These are phyloP conservation scores for Hydropsyche tenuis DNA, from an alignment of 1,140 invertebrate genomes.

Conservation along the genomic window DNA sequence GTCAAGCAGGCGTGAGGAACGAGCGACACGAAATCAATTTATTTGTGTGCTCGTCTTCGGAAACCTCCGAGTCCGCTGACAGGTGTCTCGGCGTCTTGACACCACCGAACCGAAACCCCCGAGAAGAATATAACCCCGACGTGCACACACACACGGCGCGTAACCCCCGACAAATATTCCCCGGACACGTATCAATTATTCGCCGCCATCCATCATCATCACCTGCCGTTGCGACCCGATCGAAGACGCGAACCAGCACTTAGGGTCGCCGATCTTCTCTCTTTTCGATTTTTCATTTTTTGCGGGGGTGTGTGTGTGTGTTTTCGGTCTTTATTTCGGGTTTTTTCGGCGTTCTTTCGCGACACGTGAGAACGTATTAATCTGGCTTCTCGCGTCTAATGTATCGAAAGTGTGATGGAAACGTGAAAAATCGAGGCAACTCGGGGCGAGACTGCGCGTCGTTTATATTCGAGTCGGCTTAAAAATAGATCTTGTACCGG, in stretches of 20 bases:
- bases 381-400: too few relatives aligned
- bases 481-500: too few relatives aligned
- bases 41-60: constrained; percentile 27
- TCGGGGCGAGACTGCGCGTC: too few relatives aligned
- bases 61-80: background rate
- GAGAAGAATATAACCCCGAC: background rate
- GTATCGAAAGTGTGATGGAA: too few relatives aligned
- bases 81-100: constrained; percentile 30
- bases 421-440: too few relatives aligned
- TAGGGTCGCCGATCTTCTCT: background rate
- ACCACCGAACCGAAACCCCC: background rate
- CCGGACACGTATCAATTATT: constrained; percentile 32
- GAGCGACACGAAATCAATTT: constrained; percentile 39
- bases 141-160: background rate
- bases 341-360: too few relatives aligned
- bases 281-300: too few relatives aligned
- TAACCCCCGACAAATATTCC: constrained; percentile 8
- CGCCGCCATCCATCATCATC: constrained; percentile 28
- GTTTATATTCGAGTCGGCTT: too few relatives aligned
- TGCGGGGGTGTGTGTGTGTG: too few relatives aligned
- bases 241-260: constrained; percentile 11
- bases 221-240: constrained; percentile 11
- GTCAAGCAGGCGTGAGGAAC: constrained; percentile 27
- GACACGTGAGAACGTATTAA: too few relatives aligned
- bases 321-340: too few relatives aligned